Evolutionary conservation across 2,797 vertebrate species (phyloP).

Genomic region (Mareca penelope): DNA sequence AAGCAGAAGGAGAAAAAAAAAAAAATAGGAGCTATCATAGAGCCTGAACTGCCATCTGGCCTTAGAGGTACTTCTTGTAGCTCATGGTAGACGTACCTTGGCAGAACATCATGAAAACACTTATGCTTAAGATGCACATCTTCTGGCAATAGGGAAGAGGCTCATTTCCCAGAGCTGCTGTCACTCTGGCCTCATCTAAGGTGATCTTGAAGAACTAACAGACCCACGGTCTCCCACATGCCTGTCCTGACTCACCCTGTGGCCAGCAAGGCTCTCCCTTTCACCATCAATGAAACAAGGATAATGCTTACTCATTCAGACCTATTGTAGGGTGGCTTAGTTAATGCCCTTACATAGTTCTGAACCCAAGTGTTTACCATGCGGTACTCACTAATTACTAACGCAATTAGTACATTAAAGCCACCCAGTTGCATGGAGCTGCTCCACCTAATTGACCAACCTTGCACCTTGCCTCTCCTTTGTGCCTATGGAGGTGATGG

Average conservation of each 20-base stretch:
- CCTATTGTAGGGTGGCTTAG: neutral
- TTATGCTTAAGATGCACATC: neutral
- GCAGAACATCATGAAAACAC: neutral
- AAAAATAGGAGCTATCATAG: neutral
- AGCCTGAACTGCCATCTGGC: neutral
- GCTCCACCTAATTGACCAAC: conserved; percentile 13
- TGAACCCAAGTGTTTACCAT: conserved; percentile 3
- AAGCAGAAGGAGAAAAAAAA: accelerated
- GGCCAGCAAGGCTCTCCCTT: neutral
- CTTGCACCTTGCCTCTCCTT: neutral
- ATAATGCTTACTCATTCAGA: neutral
- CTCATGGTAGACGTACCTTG: neutral
- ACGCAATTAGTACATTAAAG: conserved; percentile 25
- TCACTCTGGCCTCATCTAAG: too few species aligned
- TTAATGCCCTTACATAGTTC: neutral
- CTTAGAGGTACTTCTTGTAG: neutral
- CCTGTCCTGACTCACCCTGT: neutral
- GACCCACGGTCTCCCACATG: too few species aligned
- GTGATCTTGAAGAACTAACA: too few species aligned
- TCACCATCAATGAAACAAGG: neutral
- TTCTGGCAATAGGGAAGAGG: neutral
- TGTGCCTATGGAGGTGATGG: neutral
- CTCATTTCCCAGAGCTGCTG: too few species aligned
- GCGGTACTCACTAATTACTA: conserved; percentile 12
- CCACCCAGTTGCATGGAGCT: neutral